Conservation (phyloP, 2,797 vertebrate genomes). For the Podarcis lilfordi region DNA sequence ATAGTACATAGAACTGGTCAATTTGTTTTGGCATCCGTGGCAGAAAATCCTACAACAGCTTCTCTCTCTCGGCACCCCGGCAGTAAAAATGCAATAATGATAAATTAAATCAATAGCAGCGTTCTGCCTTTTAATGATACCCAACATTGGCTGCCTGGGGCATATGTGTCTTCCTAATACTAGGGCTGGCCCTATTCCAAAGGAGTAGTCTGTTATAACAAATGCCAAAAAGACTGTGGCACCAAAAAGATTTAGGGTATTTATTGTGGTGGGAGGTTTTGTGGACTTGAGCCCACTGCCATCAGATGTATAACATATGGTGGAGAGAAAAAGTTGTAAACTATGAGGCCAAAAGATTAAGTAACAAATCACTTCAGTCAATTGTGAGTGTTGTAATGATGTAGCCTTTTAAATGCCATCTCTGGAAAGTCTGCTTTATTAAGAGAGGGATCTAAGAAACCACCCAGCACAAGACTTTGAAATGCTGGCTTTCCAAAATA, state of each 20-base stretch:
- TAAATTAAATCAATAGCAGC: too few species aligned
- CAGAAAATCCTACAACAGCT: too few species aligned
- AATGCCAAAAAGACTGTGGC: neutral
- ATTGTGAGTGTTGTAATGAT: neutral
- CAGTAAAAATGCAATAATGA: too few species aligned
- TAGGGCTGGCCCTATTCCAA: neutral
- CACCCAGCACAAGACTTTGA: neutral
- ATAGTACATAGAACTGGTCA: too few species aligned
- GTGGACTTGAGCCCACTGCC: neutral
- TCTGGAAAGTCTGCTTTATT: neutral
- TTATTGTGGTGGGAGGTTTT: neutral
- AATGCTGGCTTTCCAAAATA: conserved; percentile 6
- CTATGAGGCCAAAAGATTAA: neutral
- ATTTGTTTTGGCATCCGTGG: too few species aligned
- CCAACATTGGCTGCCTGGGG: too few species aligned
- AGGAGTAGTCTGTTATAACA: neutral
- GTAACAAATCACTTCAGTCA: rapidly evolving
- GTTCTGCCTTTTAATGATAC: too few species aligned
- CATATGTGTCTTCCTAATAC: too few species aligned
- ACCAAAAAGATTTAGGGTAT: neutral
- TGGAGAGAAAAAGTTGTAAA: neutral
- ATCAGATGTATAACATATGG: neutral
- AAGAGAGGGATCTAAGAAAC: neutral
- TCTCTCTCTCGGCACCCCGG: too few species aligned
- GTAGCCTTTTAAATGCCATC: neutral